These are phyloP conservation scores for Puffinus mauretanicus DNA, from an alignment of 2,113 vertebrate genomes.

Conservation along the genomic window DNA sequence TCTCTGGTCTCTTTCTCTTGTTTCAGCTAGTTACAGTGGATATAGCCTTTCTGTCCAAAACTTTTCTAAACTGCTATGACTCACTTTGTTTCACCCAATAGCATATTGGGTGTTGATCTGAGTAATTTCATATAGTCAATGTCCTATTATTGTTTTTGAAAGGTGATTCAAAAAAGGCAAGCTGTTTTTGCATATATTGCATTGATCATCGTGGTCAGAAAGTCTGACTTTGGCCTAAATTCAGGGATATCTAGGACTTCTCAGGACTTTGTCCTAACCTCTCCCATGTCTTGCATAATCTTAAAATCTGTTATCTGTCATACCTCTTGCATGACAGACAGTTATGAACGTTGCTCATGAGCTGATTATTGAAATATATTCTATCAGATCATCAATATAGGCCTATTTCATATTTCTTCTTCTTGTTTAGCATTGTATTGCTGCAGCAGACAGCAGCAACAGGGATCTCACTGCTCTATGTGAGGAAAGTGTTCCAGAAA, in stretches of 20 bases:
- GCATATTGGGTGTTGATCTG: background rate
- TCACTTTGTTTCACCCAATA: background rate
- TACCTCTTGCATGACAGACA: background rate
- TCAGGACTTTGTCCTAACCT: background rate
- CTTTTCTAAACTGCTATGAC: background rate
- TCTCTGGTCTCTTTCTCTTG: background rate
- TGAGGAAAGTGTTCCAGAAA: background rate
- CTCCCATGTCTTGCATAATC: background rate
- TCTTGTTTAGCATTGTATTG: background rate
- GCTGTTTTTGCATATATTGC: background rate
- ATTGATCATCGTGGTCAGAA: background rate
- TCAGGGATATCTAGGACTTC: background rate
- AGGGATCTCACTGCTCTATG: rapidly evolving
- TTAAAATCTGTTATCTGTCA: background rate
- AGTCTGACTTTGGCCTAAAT: background rate
- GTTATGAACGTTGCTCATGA: background rate
- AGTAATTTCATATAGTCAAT: background rate
- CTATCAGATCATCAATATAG: background rate
- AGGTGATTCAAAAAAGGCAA: background rate
- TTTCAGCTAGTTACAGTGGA: background rate
- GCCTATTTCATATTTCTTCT: background rate
- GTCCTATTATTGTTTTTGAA: background rate
- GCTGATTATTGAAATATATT: background rate
- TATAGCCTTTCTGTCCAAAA: background rate
- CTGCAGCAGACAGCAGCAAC: background rate